These are phyloP conservation scores for Tricholaema leucomelas DNA, from an alignment of 2,113 vertebrate species.

Conservation along the genomic window DNA sequence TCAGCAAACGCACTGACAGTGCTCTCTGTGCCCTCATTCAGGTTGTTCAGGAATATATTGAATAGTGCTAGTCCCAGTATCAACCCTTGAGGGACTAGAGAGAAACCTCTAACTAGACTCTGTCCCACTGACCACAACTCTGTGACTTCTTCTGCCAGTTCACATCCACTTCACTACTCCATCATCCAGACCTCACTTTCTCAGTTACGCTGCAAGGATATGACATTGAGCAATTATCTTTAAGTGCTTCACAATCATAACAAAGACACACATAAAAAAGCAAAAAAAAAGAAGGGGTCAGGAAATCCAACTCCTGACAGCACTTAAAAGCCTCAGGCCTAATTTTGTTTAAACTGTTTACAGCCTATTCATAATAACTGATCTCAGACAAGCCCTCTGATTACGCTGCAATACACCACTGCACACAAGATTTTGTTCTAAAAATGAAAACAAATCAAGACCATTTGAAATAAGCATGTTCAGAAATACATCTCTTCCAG, in stretches of 20 bases:
- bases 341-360: not conserved
- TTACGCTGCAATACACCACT: not conserved
- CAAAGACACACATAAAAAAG: not conserved
- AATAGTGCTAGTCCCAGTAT: too few relatives aligned
- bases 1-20: too few relatives aligned
- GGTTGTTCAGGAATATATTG: too few relatives aligned
- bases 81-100: too few relatives aligned
- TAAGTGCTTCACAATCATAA: not conserved
- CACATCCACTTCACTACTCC: too few relatives aligned
- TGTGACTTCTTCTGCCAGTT: too few relatives aligned
- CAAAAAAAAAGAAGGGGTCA: not conserved
- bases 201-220: too few relatives aligned
- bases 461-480: not conserved
- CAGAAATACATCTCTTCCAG: not conserved
- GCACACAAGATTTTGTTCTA: not conserved
- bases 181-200: too few relatives aligned
- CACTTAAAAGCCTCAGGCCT: not conserved
- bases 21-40: too few relatives aligned
- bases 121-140: too few relatives aligned
- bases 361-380: not conserved
- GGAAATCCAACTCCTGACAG: not conserved
- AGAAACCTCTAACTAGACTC: too few relatives aligned
- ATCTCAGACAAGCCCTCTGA: not conserved
- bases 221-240: not conserved
- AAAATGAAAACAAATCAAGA: not conserved